Evolutionary conservation across 2,888 invertebrate species (phyloP).

Genomic region (Tiphia femorata): DNA sequence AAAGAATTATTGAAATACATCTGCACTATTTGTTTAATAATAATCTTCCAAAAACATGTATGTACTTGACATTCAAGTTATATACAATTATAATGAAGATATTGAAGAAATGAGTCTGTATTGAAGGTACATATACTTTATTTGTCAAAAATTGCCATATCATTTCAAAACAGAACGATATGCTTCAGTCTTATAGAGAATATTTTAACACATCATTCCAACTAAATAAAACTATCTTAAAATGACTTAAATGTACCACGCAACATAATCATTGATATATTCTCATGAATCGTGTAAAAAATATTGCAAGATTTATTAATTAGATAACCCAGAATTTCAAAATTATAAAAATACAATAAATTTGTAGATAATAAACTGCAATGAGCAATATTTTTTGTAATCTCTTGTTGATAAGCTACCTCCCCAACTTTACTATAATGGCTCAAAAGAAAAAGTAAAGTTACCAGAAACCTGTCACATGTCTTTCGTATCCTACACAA

Average conservation of each 20-base stretch:
- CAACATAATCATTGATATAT: background rate
- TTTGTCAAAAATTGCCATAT: constrained; percentile 35
- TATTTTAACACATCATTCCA: constrained; percentile 26
- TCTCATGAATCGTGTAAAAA: background rate
- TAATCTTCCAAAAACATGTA: background rate
- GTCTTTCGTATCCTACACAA: too few relatives aligned
- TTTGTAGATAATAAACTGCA: too few relatives aligned
- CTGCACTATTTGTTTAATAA: constrained; percentile 6
- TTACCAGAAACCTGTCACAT: too few relatives aligned
- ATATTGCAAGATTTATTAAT: too few relatives aligned
- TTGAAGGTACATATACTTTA: constrained; percentile 27
- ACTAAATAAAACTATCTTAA: too few relatives aligned
- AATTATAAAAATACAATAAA: too few relatives aligned
- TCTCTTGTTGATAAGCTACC: too few relatives aligned
- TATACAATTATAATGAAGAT: constrained; percentile 1
- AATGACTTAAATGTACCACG: constrained; percentile 5
- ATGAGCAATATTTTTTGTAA: too few relatives aligned
- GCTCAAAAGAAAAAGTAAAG: too few relatives aligned
- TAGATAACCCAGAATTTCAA: too few relatives aligned
- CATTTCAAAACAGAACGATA: constrained; percentile 43
- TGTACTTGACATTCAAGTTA: background rate
- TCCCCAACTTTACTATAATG: too few relatives aligned
- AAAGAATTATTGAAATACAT: constrained; percentile 51
- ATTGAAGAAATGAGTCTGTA: background rate
- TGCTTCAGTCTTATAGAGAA: constrained; percentile 52